Base-by-base conservation (phyloP, 2,113 vertebrate species). In the Abramis brama region DNA sequence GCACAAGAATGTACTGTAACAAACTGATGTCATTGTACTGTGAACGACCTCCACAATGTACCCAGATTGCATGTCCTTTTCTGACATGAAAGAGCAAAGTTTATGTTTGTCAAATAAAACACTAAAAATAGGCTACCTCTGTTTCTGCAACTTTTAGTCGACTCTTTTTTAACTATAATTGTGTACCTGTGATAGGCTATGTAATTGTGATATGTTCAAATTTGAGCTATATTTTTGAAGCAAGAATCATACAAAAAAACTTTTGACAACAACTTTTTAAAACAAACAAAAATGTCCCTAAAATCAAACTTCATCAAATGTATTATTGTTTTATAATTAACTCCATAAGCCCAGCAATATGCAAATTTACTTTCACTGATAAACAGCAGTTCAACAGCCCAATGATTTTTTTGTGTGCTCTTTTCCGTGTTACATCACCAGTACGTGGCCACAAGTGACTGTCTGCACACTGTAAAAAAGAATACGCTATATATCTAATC, bases 1-100 rank as follows among this genome's bases (percentile, higher is more conserved):
- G 83, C 66, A 78, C 33, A 66, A 79, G 64, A 78, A 64, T 74
- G 85, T 89, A 89, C 88, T 89, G 88, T 89, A 89, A 86, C 86
- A 70, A 23, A 75, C 45, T 43, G 47, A 83, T 83, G 10, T 12
- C 17, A 59, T 82, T n/a, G 88, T 89, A 89, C 88, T 89, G 88
- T 87, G 75, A 43, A 70, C 45, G 71, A 27, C 62, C 60, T 70
- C 59, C n/a, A 47, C 47, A 71, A 71, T 76, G 60, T 45, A 57
- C 59, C 19, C 52, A 79, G 33, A 21, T 8, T 80, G 33, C 45
- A 81, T 80, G 64, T 86, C 17, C 9, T 39, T 83, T 47, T 43
- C 15, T 27, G 36, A 80, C 21, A 86, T 21, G 2, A 25, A 30
- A 68, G 68, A n/a, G 55, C 68, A 71, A 87, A 57, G 62, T 79